A percentile compares a stretch with the other conserved stretches of the same genome.
Evolutionary conservation across 2,888 invertebrate species (phyloP).

Genomic region (Spisula subtruncata): DNA sequence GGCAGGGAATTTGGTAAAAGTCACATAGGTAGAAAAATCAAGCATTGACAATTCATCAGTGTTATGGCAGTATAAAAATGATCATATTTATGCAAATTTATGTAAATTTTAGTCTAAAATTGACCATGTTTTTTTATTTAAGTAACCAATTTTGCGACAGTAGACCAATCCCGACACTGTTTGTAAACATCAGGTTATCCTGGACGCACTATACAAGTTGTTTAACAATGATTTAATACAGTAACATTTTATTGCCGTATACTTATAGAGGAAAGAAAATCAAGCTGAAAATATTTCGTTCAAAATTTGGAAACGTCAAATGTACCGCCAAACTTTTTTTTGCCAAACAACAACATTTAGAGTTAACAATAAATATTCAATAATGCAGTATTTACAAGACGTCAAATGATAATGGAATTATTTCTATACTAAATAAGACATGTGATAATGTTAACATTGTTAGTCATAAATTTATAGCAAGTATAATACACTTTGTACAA

Average conservation of each 20-base stretch:
- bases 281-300: background rate
- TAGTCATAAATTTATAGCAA: background rate
- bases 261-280: background rate
- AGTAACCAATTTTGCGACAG: too few relatives aligned
- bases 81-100: too few relatives aligned
- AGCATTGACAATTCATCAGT: too few relatives aligned
- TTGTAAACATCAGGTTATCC: too few relatives aligned
- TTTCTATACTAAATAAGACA: background rate
- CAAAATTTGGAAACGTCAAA: background rate
- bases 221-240: background rate
- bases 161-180: too few relatives aligned
- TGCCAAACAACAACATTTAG: background rate
- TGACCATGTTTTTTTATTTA: too few relatives aligned
- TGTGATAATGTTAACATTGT: background rate
- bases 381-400: slow-evolving; percentile 42
- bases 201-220: too few relatives aligned
- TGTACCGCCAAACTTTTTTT: background rate
- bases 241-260: background rate
- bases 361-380: slow-evolving; percentile 37
- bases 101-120: too few relatives aligned
- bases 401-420: slow-evolving; percentile 23
- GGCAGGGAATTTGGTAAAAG: too few relatives aligned
- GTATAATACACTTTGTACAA: background rate
- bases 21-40: too few relatives aligned
- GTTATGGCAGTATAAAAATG: too few relatives aligned